A percentile compares a stretch with the other conserved stretches of the same genome.
These are phyloP conservation scores for Ooceraea biroi DNA, from an alignment of 1,140 invertebrate species.

Conservation along the genomic window DNA sequence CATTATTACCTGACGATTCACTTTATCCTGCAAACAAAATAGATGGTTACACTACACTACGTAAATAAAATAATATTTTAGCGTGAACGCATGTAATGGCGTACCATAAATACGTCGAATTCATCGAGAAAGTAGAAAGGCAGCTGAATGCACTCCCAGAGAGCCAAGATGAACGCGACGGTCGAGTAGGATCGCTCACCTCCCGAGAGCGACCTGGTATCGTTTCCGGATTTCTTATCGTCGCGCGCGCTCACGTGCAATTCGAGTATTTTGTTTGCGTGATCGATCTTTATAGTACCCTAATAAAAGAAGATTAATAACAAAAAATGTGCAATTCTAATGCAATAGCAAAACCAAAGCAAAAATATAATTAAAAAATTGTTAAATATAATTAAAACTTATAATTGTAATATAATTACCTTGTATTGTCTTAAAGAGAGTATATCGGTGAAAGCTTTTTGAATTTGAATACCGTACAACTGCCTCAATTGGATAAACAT, in stretches of 20 bases:
- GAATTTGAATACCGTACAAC: constrained; percentile 83
- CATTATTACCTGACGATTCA: constrained; percentile 90
- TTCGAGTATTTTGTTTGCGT: constrained; percentile 86
- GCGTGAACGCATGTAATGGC: constrained; percentile 49
- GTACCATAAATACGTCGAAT: constrained; percentile 99
- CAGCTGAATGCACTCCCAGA: constrained; percentile 96
- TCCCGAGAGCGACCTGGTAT: constrained; percentile 92
- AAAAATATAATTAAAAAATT: too few relatives aligned
- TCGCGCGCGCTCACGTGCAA: constrained; percentile 88
- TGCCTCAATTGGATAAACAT: constrained; percentile 83
- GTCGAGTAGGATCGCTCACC: constrained; percentile 98
- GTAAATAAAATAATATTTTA: constrained; percentile 34
- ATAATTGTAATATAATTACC: constrained; percentile 73
- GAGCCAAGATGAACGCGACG: constrained; percentile 96
- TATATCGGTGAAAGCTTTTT: constrained; percentile 85
- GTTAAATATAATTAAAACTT: not conserved
- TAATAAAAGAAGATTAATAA: constrained; percentile 74
- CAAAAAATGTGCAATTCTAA: not conserved
- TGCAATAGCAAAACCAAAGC: too few relatives aligned
- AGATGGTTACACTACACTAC: not conserved
- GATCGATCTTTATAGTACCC: constrained; percentile 89
- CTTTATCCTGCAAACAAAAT: constrained; percentile 88
- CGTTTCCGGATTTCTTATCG: constrained; percentile 76
- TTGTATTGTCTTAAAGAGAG: constrained; percentile 85
- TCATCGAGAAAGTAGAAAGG: constrained; percentile 99